These are phyloP conservation scores for Malachius bipustulatus DNA, from an alignment of 2,888 invertebrate genomes.

Conservation along the genomic window DNA sequence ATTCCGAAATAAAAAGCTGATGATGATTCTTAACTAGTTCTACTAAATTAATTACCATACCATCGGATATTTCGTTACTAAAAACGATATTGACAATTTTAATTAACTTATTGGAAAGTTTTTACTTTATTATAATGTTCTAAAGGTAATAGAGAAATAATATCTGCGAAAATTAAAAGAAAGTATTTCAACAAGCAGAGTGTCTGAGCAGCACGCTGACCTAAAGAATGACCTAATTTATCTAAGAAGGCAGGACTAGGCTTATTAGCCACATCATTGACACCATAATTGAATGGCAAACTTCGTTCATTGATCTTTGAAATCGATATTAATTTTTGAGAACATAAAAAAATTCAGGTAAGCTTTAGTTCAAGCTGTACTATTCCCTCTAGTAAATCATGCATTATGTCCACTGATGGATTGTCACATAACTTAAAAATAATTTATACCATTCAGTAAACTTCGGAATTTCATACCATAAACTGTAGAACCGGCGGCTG, in stretches of 20 bases:
- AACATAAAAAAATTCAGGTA: conserved; percentile 11
- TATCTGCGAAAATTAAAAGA: conserved; percentile 7
- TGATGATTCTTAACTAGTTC: not conserved
- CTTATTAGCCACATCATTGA: conserved; percentile 7
- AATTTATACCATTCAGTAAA: conserved; percentile 13
- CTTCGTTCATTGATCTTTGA: conserved; percentile 10
- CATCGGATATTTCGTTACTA: conserved; percentile 3
- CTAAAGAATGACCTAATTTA: conserved; percentile 10
- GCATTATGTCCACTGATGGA: conserved; percentile 17
- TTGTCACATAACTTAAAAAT: conserved; percentile 15
- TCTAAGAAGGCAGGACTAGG: conserved; percentile 7
- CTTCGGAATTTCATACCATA: conserved; percentile 5
- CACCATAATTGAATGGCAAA: conserved; percentile 10
- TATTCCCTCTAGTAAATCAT: conserved; percentile 17
- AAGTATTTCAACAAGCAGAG: conserved; percentile 12
- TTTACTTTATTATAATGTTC: no score
- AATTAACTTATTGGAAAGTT: no score
- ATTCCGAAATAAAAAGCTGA: conserved; percentile 2
- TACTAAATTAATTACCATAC: not conserved
- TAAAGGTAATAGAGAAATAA: no score
- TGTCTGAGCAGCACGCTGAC: conserved; percentile 14
- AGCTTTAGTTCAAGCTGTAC: conserved; percentile 14
- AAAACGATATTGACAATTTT: conserved; percentile 6
- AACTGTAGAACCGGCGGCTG: not conserved
- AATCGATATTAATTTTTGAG: conserved; percentile 5